Evolutionary conservation across 2,113 vertebrate species (phyloP).

Genomic region (Ariopsis seemanni): DNA sequence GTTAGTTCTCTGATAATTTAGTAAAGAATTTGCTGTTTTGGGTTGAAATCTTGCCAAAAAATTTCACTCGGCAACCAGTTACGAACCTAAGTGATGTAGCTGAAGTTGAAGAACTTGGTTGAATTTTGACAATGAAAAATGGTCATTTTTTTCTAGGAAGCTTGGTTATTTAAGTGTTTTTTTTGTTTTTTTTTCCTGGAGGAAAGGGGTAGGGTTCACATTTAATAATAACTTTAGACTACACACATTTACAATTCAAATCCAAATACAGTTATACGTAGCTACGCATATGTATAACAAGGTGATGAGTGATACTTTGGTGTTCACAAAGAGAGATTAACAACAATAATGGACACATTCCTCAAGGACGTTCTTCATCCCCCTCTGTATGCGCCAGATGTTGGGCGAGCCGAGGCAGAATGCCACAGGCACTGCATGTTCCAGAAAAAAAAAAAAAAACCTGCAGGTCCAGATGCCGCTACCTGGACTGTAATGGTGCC

Average conservation of each 20-base stretch:
- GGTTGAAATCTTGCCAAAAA: neutral
- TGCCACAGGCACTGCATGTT: conserved; percentile 71
- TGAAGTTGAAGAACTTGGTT: neutral
- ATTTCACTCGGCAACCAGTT: neutral
- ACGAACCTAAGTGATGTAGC: neutral
- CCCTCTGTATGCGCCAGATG: conserved; percentile 71
- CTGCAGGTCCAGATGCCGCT: conserved; percentile 71
- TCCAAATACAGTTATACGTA: neutral
- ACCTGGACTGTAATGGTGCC: conserved; percentile 71
- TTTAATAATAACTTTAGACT: neutral
- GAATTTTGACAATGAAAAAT: neutral
- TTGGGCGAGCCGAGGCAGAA: conserved; percentile 67
- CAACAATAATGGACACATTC: conserved; percentile 58
- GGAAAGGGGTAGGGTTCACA: neutral
- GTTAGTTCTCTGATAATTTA: too few relatives aligned
- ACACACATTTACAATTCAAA: neutral
- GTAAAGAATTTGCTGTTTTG: neutral
- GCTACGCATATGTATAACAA: neutral
- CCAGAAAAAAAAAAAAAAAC: conserved; percentile 66
- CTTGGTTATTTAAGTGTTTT: neutral
- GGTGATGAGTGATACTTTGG: conserved; percentile 28
- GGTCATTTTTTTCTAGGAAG: neutral
- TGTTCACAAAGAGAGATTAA: conserved; percentile 58
- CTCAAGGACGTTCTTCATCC: conserved; percentile 71
- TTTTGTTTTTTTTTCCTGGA: too few relatives aligned